Evolutionary conservation across 2,797 vertebrate species (phyloP).

Genomic region (Staurois parvus): DNA sequence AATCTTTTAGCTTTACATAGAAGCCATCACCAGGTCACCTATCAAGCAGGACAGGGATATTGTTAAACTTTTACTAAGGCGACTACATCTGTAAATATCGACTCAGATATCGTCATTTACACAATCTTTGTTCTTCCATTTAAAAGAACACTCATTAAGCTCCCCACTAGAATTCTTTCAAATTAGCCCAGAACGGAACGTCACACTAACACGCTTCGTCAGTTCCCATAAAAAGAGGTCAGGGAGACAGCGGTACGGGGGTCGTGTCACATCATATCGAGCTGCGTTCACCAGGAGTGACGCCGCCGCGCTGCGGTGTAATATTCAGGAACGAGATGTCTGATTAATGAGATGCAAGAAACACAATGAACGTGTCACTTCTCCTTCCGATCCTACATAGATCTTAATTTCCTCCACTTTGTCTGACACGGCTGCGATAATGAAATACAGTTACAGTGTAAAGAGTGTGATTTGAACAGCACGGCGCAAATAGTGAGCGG

Average conservation of each 20-base stretch:
- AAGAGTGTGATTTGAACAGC: background rate
- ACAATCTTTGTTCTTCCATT: background rate
- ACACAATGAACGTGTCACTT: constrained; percentile 29
- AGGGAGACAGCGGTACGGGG: constrained; percentile 3
- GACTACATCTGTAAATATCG: too few relatives aligned
- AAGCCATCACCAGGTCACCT: too few relatives aligned
- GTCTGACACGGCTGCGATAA: constrained; percentile 1
- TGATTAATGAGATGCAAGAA: constrained; percentile 35
- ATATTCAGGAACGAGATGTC: background rate
- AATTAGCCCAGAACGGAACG: background rate
- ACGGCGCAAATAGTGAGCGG: background rate
- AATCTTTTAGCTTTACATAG: too few relatives aligned
- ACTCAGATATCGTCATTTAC: too few relatives aligned
- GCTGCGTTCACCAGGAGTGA: background rate
- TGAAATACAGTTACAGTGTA: constrained; percentile 8
- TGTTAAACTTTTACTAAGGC: too few relatives aligned
- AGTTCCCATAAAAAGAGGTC: background rate
- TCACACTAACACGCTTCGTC: constrained; percentile 1
- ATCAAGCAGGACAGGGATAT: too few relatives aligned
- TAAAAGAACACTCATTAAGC: background rate
- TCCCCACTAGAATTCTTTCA: background rate
- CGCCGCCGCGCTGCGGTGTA: constrained; percentile 7
- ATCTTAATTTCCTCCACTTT: constrained; percentile 34
- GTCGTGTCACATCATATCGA: constrained; percentile 16
- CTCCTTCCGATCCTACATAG: constrained; percentile 7